A percentile compares a stretch with the other conserved stretches of the same genome.
phyloP scores from a whole-genome alignment of 2,888 invertebrate genomes.

The Cephus pygmeus region DNA sequence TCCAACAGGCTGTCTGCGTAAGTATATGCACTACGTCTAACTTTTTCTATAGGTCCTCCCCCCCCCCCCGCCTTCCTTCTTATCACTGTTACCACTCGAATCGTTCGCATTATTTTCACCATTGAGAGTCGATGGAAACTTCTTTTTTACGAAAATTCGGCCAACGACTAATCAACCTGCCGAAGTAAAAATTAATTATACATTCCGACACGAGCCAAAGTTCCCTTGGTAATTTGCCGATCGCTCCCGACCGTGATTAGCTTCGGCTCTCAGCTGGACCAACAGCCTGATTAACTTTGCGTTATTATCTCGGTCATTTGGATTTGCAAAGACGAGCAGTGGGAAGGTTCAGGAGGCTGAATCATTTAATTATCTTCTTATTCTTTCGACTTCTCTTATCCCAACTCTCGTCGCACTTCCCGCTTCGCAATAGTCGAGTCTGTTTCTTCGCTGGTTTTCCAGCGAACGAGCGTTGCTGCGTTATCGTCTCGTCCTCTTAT shows the following conservation, averaged over 20 bases:
- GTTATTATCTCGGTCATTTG: no score
- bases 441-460: no score
- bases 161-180: constrained; percentile 46
- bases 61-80: fast-evolving
- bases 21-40: constrained; percentile 55
- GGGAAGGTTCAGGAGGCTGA: no score
- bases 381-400: no score
- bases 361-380: no score
- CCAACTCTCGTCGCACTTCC: no score
- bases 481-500: no score
- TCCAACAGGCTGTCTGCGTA: constrained; percentile 67
- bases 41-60: neutral
- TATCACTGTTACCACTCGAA: no score
- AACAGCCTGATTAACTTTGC: neutral
- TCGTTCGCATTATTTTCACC: neutral
- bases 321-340: no score
- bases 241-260: neutral
- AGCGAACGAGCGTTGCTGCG: no score
- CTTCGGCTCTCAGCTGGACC: neutral
- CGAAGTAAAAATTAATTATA: constrained; percentile 49
- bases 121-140: neutral
- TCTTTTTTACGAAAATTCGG: neutral
- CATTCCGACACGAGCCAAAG: constrained; percentile 31
- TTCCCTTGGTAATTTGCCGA: neutral
- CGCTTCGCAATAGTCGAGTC: fast-evolving